Evolutionary conservation across 2,888 invertebrate species (phyloP).

Genomic region (Epinotia nisella): DNA sequence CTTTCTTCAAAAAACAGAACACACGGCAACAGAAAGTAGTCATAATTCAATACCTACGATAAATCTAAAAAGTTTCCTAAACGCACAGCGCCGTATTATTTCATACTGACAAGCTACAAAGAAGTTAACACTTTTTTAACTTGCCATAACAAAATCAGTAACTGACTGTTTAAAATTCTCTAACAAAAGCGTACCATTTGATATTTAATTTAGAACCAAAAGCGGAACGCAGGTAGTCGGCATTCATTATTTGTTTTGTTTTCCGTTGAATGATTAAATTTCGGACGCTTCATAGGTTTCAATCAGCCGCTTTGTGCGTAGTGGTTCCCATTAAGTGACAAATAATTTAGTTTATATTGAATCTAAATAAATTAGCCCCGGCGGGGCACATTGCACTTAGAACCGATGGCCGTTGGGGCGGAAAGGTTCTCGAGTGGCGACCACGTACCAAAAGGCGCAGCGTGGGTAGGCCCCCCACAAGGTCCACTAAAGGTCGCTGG

Average conservation of each 20-base stretch:
- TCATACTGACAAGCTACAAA: neutral
- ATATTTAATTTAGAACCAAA: constrained; percentile 7
- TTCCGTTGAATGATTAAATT: neutral
- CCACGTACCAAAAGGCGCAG: no score
- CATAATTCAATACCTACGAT: neutral
- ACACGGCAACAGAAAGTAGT: neutral
- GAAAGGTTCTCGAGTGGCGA: no score
- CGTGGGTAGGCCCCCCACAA: no score
- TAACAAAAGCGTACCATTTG: neutral
- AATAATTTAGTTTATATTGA: neutral
- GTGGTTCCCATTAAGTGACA: neutral
- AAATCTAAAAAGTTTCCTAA: neutral
- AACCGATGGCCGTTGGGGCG: no score
- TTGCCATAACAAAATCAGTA: constrained; percentile 3
- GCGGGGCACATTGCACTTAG: no score
- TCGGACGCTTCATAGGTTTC: constrained; percentile 2
- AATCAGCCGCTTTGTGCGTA: neutral
- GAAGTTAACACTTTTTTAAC: neutral
- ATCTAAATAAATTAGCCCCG: neutral
- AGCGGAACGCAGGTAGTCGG: neutral
- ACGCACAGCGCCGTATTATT: neutral
- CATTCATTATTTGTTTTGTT: constrained; percentile 1
- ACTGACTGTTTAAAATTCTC: neutral
- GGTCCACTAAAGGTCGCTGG: no score
- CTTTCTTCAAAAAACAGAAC: neutral